These are phyloP conservation scores for Parnassius glacialis DNA, from an alignment of 2,888 invertebrate genomes.

Conservation along the genomic window DNA sequence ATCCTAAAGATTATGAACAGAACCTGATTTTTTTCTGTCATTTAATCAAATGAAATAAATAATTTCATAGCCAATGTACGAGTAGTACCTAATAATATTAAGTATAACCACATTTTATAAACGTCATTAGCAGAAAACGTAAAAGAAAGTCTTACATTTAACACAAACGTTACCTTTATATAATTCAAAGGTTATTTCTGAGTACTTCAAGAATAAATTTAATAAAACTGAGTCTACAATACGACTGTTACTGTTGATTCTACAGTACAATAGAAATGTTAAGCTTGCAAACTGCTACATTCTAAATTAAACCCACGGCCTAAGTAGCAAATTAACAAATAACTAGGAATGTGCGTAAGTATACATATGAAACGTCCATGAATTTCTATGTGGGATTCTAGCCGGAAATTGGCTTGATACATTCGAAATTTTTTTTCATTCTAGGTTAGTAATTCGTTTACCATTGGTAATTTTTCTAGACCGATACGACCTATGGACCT, in stretches of 20 bases:
- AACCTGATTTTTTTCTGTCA: too few relatives aligned
- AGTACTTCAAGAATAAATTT: slow-evolving; percentile 12
- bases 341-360: neutral
- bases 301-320: slow-evolving; percentile 7
- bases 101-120: neutral
- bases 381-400: neutral
- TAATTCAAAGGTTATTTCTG: slow-evolving; percentile 18
- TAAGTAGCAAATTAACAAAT: slow-evolving; percentile 8
- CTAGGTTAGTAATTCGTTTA: neutral
- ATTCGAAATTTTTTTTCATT: neutral
- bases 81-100: too few relatives aligned
- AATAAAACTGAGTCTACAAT: slow-evolving; percentile 9
- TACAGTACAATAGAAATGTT: slow-evolving; percentile 16
- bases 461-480: too few relatives aligned
- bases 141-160: slow-evolving; percentile 1
- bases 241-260: too few relatives aligned
- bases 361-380: too few relatives aligned
- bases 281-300: slow-evolving; percentile 7
- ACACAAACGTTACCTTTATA: slow-evolving; percentile 9
- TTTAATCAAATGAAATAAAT: neutral
- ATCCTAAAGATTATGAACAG: too few relatives aligned
- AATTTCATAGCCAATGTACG: neutral
- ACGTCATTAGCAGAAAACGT: slow-evolving; percentile 9
- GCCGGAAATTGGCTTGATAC: neutral
- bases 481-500: too few relatives aligned